Base-by-base conservation (phyloP, 2,888 invertebrate species). In the Yponomeuta sedellus region DNA sequence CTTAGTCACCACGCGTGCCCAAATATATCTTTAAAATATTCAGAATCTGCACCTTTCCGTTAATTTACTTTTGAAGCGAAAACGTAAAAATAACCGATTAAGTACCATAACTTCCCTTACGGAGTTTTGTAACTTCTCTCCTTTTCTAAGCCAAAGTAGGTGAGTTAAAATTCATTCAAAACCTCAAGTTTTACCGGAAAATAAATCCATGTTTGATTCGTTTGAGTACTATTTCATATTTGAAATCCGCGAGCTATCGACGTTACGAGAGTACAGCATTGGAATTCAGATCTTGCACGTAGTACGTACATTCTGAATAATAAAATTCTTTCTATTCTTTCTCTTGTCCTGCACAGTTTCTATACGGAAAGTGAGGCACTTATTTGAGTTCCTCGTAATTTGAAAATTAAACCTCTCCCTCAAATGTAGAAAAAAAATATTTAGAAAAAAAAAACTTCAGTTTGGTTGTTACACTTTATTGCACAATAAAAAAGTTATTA, bases 191-290 rank as follows among this genome's bases (percentile, higher is more conserved):
- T 25, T 10, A 34, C 10, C 22, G 19, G 44, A 19, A 52, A 64
- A 64, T 64, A 64, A 64, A 64, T 64, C 64, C 8, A 10, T 16
- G 22, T 64, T 64, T 64, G 52, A 64, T 52, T 22, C 44, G 44
- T 64, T 52, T 28, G n/a, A 52, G 52, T 64, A 52, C 52, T 64
- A 52, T 52, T 64, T 44, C 25, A 52, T 19, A 25, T 25, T 3
- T 12, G 52, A 52, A 64, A 10, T 44, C 52, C 20, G n/a, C 52
- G n/a, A 52, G 52, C 52, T 64, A 64, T 16, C 20, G 62, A 39
- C 44, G 52, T 64, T 20, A 16, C 1, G 52, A 52, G n/a, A 20
- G 20, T 8, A 64, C 40, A 44, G 20, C n/a, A 0, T 25, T 20
- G 25, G 19, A 64, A 12, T 44, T 56, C 22, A 12, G 64, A 64